Conservation (phyloP, 2,113 vertebrate species). For the Uria lomvia region DNA sequence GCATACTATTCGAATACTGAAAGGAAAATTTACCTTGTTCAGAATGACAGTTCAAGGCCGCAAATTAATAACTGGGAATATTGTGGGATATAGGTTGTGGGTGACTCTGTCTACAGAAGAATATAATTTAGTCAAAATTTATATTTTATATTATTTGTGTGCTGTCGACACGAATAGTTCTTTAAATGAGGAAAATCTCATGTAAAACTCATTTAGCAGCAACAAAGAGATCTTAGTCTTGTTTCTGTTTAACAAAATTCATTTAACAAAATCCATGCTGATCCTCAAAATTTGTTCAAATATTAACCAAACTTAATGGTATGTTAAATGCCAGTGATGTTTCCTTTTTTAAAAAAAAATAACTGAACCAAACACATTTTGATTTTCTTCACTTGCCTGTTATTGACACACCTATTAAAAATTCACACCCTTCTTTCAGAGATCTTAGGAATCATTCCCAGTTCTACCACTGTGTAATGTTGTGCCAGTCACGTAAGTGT, state of each 20-base stretch:
- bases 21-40: not conserved
- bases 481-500: not conserved
- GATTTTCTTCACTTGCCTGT: not conserved
- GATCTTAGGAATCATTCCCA: not conserved
- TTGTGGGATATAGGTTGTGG: not conserved
- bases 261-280: not conserved
- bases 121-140: not conserved
- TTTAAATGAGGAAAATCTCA: not conserved
- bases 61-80: not conserved
- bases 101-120: not conserved
- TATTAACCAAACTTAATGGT: not conserved
- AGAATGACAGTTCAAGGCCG: not conserved
- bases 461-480: not conserved
- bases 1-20: not conserved
- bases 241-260: not conserved
- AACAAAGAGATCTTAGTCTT: not conserved
- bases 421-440: not conserved
- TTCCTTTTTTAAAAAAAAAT: not conserved
- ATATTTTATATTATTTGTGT: not conserved
- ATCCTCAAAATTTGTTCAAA: not conserved
- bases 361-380: not conserved
- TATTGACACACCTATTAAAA: not conserved
- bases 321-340: not conserved
- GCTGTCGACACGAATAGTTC: not conserved
- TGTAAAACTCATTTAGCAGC: not conserved